Percentiles rank a stretch among this genome's conserved stretches.
phyloP scores from a whole-genome alignment of 2,797 vertebrate species.

The Balearica regulorum region DNA sequence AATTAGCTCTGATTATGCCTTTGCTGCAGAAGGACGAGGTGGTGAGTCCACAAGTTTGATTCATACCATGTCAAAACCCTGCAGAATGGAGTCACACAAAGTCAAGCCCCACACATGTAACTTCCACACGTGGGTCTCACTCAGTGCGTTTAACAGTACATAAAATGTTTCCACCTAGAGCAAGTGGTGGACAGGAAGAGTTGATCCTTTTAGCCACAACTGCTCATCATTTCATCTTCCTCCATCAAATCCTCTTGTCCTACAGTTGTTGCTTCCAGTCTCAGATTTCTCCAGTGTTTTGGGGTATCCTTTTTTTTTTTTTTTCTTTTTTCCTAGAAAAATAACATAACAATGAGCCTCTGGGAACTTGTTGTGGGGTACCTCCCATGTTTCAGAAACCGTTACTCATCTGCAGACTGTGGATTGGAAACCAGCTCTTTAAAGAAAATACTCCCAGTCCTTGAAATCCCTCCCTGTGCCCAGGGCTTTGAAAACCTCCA shows the following conservation, averaged over 20 bases:
- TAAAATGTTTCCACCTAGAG: not conserved
- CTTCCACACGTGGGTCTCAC: rapidly evolving
- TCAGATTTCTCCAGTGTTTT: not conserved
- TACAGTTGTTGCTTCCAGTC: not conserved
- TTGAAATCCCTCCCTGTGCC: not conserved
- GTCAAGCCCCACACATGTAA: not conserved
- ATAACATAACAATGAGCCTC: not conserved
- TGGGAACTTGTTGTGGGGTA: not conserved
- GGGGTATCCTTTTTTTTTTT: not conserved
- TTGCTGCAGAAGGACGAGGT: not conserved
- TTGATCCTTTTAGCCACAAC: not conserved
- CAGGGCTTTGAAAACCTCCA: conserved; percentile 14
- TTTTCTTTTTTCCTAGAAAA: not conserved
- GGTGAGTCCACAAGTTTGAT: not conserved
- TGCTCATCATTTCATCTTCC: not conserved
- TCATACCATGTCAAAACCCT: not conserved
- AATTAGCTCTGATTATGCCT: not conserved
- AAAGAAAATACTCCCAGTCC: not conserved
- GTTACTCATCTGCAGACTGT: not conserved
- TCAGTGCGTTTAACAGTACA: rapidly evolving
- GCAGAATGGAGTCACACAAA: rapidly evolving
- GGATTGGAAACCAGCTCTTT: not conserved
- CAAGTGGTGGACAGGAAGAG: not conserved
- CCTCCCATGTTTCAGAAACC: not conserved
- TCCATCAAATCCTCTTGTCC: not conserved